These are phyloP conservation scores for Gila orcuttii DNA, from an alignment of 2,113 vertebrate species.

Conservation along the genomic window DNA sequence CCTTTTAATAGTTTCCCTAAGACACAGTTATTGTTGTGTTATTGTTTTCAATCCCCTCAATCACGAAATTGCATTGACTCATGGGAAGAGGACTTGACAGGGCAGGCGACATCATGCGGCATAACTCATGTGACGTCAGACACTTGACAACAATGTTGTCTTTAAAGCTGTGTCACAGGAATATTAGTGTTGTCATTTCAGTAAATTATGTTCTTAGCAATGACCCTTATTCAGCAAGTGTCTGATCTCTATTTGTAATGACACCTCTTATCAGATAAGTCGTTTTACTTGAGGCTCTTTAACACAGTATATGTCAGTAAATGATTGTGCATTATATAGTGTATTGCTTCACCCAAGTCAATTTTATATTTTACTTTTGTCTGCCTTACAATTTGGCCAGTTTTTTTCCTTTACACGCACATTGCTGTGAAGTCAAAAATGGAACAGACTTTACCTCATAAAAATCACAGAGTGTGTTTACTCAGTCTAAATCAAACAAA, in stretches of 20 bases:
- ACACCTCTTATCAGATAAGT: neutral
- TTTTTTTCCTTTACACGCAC: neutral
- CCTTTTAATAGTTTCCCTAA: conserved; percentile 62
- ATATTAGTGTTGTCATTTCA: conserved; percentile 19
- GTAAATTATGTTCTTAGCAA: conserved; percentile 28
- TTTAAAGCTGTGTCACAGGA: conserved; percentile 24
- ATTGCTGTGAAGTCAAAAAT: conserved; percentile 26
- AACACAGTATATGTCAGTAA: neutral
- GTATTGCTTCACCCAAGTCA: neutral
- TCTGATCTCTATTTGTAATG: conserved; percentile 7
- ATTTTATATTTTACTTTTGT: conserved; percentile 2
- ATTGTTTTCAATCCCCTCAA: conserved; percentile 63
- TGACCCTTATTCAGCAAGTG: conserved; percentile 15
- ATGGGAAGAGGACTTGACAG: conserved; percentile 64
- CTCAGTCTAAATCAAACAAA: conserved; percentile 50
- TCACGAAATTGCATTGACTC: conserved; percentile 57
- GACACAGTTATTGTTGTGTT: conserved; percentile 62
- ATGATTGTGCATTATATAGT: neutral
- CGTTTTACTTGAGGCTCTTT: neutral
- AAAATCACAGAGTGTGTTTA: conserved; percentile 51
- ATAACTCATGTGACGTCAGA: conserved; percentile 63
- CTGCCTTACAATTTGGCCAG: neutral
- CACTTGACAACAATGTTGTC: conserved; percentile 31
- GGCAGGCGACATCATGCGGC: conserved; percentile 52
- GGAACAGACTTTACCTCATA: conserved; percentile 54